A percentile compares a stretch with the other conserved stretches of the same genome.
Evolutionary conservation across 2,888 invertebrate species (phyloP).

Genomic region (Acanthococcus lagerstroemiae): DNA sequence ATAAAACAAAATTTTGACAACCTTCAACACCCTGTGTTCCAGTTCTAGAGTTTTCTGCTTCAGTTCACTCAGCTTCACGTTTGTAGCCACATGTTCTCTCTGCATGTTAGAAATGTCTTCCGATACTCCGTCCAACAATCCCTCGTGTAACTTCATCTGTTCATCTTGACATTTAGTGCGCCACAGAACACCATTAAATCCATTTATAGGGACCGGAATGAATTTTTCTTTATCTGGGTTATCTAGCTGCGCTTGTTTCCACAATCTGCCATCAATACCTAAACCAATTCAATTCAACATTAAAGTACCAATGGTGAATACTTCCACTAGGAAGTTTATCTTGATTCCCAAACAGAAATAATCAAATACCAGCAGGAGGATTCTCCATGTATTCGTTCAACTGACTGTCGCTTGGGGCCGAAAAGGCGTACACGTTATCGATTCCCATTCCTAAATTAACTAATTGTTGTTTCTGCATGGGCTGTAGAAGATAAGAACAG

Average conservation of each 20-base stretch:
- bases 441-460: slow-evolving; percentile 57
- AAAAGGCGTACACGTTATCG: slow-evolving; percentile 58
- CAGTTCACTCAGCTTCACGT: slow-evolving; percentile 64
- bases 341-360: too few species aligned
- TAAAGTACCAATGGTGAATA: neutral
- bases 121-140: slow-evolving; percentile 66
- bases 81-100: slow-evolving; percentile 67
- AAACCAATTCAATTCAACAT: too few species aligned
- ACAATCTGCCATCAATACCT: slow-evolving; percentile 85
- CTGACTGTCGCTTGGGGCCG: slow-evolving; percentile 65
- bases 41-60: slow-evolving; percentile 62
- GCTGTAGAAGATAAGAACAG: slow-evolving; percentile 57
- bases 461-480: slow-evolving; percentile 60
- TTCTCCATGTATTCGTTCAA: slow-evolving; percentile 78
- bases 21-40: slow-evolving; percentile 72
- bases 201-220: slow-evolving; percentile 88
- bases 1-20: too few species aligned
- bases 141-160: slow-evolving; percentile 70
- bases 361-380: slow-evolving; percentile 62
- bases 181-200: slow-evolving; percentile 57
- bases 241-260: slow-evolving; percentile 92
- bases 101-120: slow-evolving; percentile 68
- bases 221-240: slow-evolving; percentile 86
- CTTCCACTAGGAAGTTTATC: neutral
- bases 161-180: slow-evolving; percentile 74